Evolutionary conservation across 2,113 vertebrate species (phyloP).

Genomic region (Malurus alboscapulatus): DNA sequence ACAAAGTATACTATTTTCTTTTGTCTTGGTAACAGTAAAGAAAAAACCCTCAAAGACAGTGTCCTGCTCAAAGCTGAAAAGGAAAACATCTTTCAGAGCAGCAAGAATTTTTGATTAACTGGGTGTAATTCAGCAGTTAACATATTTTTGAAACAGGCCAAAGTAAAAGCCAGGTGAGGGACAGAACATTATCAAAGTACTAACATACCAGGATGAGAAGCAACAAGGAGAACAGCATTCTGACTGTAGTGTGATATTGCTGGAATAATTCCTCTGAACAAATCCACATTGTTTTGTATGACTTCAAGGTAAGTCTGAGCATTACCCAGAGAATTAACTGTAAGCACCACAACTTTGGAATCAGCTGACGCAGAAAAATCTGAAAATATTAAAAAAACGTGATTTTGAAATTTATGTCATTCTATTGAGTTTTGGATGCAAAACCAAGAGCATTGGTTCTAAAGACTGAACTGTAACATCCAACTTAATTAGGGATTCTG

Average conservation of each 20-base stretch:
- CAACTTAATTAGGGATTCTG: neutral
- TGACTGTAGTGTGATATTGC: conserved; percentile 81
- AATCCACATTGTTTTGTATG: conserved; percentile 91
- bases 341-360: conserved; percentile 89
- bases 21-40: conserved; percentile 56
- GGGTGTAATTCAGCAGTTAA: neutral
- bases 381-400: conserved; percentile 60
- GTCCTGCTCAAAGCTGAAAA: conserved; percentile 58
- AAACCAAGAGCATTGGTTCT: neutral
- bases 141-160: neutral
- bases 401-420: neutral
- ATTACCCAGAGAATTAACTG: conserved; percentile 85
- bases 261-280: conserved; percentile 86
- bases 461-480: neutral
- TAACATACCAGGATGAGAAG: conserved; percentile 87
- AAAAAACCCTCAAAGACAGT: conserved; percentile 44
- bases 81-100: conserved; percentile 54
- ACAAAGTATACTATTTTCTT: conserved; percentile 46
- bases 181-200: neutral
- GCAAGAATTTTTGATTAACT: neutral
- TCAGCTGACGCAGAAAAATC: conserved; percentile 84
- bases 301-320: conserved; percentile 88
- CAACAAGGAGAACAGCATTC: conserved; percentile 81
- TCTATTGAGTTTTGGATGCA: neutral
- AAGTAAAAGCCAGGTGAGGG: neutral